These are phyloP conservation scores for Crotalus tigris DNA, from an alignment of 2,113 vertebrate species.

Conservation along the genomic window DNA sequence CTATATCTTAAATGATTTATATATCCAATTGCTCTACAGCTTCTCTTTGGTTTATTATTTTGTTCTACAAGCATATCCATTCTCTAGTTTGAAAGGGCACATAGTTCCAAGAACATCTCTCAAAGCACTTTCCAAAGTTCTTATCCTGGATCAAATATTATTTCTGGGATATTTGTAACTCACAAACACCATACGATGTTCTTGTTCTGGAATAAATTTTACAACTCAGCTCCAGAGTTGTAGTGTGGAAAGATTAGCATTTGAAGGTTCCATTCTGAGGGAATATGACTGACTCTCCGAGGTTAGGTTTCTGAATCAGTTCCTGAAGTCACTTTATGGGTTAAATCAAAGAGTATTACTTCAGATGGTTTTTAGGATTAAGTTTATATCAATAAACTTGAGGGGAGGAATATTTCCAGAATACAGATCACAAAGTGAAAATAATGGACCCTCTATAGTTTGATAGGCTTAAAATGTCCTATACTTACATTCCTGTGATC, in stretches of 20 bases:
- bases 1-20: background rate
- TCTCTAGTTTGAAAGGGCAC: background rate
- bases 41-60: background rate
- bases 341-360: background rate
- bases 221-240: too few relatives aligned
- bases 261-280: background rate
- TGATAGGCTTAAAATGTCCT: background rate
- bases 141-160: background rate
- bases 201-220: background rate
- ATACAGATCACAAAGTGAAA: background rate
- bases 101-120: background rate
- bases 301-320: background rate
- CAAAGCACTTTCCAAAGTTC: background rate
- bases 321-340: background rate
- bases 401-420: background rate
- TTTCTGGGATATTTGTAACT: background rate
- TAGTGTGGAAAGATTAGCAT: background rate
- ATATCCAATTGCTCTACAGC: background rate
- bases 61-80: background rate
- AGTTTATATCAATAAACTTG: background rate
- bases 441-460: background rate
- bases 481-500: background rate
- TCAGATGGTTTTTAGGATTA: background rate
- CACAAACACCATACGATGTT: background rate
- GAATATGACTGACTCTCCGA: background rate